These are phyloP conservation scores for Cremastobaeus sp. DNA, from an alignment of 2,888 invertebrate species.

Conservation along the genomic window DNA sequence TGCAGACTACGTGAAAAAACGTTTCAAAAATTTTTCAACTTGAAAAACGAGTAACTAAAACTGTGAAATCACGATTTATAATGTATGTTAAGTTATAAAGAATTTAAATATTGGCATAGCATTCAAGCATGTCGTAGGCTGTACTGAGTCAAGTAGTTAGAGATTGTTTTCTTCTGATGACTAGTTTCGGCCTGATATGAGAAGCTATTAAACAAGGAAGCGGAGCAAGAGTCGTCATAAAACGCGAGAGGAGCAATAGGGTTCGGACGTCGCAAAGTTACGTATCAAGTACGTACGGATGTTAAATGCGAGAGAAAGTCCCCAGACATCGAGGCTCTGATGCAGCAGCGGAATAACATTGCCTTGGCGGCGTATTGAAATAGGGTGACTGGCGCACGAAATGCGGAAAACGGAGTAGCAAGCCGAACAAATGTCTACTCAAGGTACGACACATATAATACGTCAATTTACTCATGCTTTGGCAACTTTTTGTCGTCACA, in stretches of 20 bases:
- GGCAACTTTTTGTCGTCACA: too few species aligned
- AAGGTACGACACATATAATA: slow-evolving; percentile 59
- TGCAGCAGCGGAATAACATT: slow-evolving; percentile 58
- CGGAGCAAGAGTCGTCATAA: slow-evolving; percentile 70
- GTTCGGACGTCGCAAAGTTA: slow-evolving; percentile 63
- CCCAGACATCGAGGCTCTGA: slow-evolving; percentile 64
- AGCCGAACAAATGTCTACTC: slow-evolving; percentile 62
- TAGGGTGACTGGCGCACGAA: slow-evolving; percentile 56
- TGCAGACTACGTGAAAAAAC: too few species aligned
- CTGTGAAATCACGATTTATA: too few species aligned
- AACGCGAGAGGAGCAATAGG: slow-evolving; percentile 68
- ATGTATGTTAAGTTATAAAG: too few species aligned
- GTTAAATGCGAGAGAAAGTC: slow-evolving; percentile 66
- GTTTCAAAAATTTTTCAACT: too few species aligned
- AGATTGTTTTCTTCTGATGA: slow-evolving; percentile 54
- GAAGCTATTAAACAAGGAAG: slow-evolving; percentile 68
- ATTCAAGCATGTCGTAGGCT: too few species aligned
- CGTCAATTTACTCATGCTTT: slow-evolving; percentile 31
- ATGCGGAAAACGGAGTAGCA: slow-evolving; percentile 37
- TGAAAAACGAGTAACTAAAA: too few species aligned
- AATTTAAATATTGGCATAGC: too few species aligned
- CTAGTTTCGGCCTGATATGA: slow-evolving; percentile 65
- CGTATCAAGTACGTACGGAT: slow-evolving; percentile 63
- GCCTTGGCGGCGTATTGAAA: slow-evolving; percentile 56
- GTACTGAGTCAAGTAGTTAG: slow-evolving; percentile 9